Evolutionary conservation across 2,797 vertebrate species (phyloP), one percentile per base, ranked within the genome.

Genomic region (Pipistrellus kuhlii): DNA sequence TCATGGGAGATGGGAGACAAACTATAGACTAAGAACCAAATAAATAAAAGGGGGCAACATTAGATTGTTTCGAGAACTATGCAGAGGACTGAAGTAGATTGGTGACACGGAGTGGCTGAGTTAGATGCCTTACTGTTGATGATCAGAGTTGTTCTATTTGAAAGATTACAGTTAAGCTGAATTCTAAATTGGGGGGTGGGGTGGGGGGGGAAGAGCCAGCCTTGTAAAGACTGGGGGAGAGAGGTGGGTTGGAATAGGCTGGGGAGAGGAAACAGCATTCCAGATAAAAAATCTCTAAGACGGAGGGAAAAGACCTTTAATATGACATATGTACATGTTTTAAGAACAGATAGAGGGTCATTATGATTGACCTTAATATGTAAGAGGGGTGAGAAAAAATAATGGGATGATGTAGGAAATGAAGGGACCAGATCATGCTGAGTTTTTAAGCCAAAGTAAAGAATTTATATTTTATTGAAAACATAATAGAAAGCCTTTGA

Each of bases 391-490:
- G 3, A 85, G 41, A 93, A 91, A 8, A 84, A 68, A 73, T 41
- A 59, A n/a, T 8, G 6, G 51, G 27, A 87, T 62, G 44, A 68
- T n/a, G 6, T 44, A 20, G 21, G 15, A 88, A 92, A 69, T 27
- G 15, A 55, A 53, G 46, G 84, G 18, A 82, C 32, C 21, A 83
- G 21, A 90, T 59, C 41, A 83, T 38, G 6, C n/a, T 83, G 32
- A 12, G 25, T 53, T 85, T 90, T 41, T 83, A 87, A 93, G 25
- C 21, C 21, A 13, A 10, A 14, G 25, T 23, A 64, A 83, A 18
- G 21, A 92, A 57, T 81, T 90, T 57, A 7, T 5, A 48, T 83
- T 88, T 90, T 85, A 68, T 84, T 80, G 68, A 66, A 72, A 90
- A 11, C 9, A 51, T 92, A 41, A 83, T 21, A 72, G 12, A 85